These are phyloP conservation scores for Sinhomidia bicolor DNA, from an alignment of 2,888 invertebrate genomes.

Conservation along the genomic window DNA sequence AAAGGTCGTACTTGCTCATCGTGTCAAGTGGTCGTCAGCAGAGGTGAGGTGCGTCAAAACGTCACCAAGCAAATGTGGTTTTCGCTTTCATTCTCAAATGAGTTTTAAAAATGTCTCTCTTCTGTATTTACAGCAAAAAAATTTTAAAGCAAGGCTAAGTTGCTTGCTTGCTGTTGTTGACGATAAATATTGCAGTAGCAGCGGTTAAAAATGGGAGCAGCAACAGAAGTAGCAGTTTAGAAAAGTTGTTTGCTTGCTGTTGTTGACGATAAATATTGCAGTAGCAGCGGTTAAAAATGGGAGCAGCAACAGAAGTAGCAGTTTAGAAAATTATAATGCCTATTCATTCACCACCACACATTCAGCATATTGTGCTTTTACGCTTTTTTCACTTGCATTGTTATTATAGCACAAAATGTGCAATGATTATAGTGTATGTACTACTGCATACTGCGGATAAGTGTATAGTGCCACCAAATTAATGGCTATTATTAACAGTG, in stretches of 20 bases:
- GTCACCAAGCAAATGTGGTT: too few relatives aligned
- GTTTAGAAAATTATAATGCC: slow-evolving; percentile 23
- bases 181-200: too few relatives aligned
- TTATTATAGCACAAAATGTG: background rate
- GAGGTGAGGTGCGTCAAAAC: too few relatives aligned
- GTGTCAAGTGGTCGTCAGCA: too few relatives aligned
- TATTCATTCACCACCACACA: slow-evolving; percentile 6
- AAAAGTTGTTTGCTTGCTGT: background rate
- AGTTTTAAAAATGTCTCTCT: too few relatives aligned
- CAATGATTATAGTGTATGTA: too few relatives aligned
- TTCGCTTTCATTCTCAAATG: background rate
- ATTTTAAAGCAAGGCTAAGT: too few relatives aligned
- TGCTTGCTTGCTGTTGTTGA: background rate
- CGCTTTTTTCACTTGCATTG: background rate
- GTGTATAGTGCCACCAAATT: background rate
- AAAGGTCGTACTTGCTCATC: too few relatives aligned
- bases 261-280: too few relatives aligned
- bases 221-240: background rate
- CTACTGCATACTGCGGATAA: too few relatives aligned
- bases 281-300: background rate
- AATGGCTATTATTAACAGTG: slow-evolving; percentile 20
- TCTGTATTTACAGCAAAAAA: too few relatives aligned
- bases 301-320: background rate
- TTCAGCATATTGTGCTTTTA: background rate
- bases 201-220: background rate